Base-by-base conservation (phyloP, 2,888 invertebrate species). In the Tiphia femorata region DNA sequence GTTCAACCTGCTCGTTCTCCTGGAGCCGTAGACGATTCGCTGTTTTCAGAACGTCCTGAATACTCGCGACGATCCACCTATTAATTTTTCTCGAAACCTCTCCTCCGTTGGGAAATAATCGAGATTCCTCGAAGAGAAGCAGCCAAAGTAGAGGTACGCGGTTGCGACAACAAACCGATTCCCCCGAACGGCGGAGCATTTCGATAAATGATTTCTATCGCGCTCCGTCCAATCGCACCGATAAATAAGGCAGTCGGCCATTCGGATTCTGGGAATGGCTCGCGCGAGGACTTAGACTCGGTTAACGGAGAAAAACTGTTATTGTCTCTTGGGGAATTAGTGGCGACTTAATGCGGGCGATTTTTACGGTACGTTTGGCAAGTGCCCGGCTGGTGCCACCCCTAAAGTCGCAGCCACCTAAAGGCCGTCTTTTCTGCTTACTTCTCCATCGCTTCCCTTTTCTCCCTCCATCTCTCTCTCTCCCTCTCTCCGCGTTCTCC, bases 311-410 rank as follows among this genome's bases (percentile, higher is more conserved):
- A 62, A 62, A 51, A 59, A 62, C 40, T 55, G 55, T 62, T 62
- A 62, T 62, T 59, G 62, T 62, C 58, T 59, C 49, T 53, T 29
- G 27, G 55, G 49, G 59, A 62, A 62, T 59, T 58, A 59, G 51
- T 42, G 51, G 44, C 49, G 49, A 46, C 62, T 62, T 62, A 62
- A 62, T 62, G 25, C 49, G 42, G 30, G 12, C 38, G 52, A 49
- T 58, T 46, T 30, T 33, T 19, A 30, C 29, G 27, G 30, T 19
- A 16, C 29, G 37, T 37, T 35, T 37, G 19, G 8, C 12, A 8
- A n/a, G 33, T 14, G 33, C 12, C 8, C 33, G 3, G 12, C 3
- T 8, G 7, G 16, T n/a, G 27, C 4, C 8, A 1, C 8, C 5
- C n/a, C 5, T 19, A 40, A 20, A 40, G 14, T 40, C 19, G 17